These are phyloP conservation scores for Drosophila lini DNA, from an alignment of 1,140 invertebrate species.

Conservation along the genomic window DNA sequence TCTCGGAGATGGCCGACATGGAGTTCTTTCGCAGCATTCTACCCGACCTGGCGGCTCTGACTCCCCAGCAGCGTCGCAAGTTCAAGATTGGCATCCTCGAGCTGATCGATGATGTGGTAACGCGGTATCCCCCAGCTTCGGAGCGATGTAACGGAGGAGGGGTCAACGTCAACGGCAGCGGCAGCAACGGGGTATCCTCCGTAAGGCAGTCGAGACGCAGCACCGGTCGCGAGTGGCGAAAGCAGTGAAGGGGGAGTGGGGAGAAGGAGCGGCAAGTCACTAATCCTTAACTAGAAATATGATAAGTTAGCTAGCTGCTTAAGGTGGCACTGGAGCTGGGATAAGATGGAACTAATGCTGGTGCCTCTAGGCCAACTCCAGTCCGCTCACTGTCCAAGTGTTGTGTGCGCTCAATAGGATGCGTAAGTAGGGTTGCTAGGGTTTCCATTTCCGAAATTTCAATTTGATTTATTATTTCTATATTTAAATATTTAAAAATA, in stretches of 20 bases:
- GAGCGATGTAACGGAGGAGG: slow-evolving; percentile 49
- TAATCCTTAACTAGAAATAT: slow-evolving; percentile 38
- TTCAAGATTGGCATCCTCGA: slow-evolving; percentile 82
- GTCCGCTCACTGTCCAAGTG: slow-evolving; percentile 48
- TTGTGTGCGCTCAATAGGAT: slow-evolving; percentile 61
- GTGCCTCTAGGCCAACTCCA: slow-evolving; percentile 2
- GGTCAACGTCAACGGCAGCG: slow-evolving; percentile 57
- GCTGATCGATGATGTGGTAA: slow-evolving; percentile 78
- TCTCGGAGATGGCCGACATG: slow-evolving; percentile 72
- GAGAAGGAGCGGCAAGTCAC: slow-evolving; percentile 24
- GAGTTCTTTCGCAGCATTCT: slow-evolving; percentile 82
- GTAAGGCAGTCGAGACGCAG: slow-evolving; percentile 37
- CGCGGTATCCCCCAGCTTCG: slow-evolving; percentile 66
- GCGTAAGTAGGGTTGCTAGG: slow-evolving; percentile 19
- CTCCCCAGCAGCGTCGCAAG: slow-evolving; percentile 75
- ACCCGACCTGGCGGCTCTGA: slow-evolving; percentile 73
- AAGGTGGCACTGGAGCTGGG: slow-evolving; percentile 10
- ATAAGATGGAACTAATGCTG: background rate
- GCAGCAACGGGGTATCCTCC: slow-evolving; percentile 30
- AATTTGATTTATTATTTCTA: background rate
- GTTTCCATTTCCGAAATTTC: background rate
- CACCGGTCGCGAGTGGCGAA: slow-evolving; percentile 63
- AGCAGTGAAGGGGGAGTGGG: slow-evolving; percentile 7
- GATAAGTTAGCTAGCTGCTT: slow-evolving; percentile 20
- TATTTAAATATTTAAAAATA: too few species aligned